Evolutionary conservation across 2,888 invertebrate species (phyloP).

Genomic region (Crioceris asparagi): DNA sequence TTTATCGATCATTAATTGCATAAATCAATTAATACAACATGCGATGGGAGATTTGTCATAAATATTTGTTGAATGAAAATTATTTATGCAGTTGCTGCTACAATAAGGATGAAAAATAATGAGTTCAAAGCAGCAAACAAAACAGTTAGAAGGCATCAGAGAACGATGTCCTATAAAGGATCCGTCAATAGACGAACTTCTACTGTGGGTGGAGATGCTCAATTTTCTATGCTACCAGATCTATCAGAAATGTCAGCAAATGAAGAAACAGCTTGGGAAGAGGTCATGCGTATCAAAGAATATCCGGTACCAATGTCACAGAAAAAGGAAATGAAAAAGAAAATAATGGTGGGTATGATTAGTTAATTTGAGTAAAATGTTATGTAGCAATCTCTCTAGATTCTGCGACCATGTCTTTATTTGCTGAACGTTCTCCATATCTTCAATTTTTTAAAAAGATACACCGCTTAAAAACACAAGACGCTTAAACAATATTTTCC

Average conservation of each 20-base stretch:
- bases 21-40: constrained; percentile 14
- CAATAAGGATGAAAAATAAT: constrained; percentile 51
- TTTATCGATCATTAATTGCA: constrained; percentile 17
- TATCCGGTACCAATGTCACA: constrained; percentile 77
- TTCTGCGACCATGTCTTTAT: too few relatives aligned
- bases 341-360: constrained; percentile 54
- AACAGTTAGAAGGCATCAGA: constrained; percentile 49
- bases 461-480: too few relatives aligned
- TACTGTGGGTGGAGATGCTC: constrained; percentile 34
- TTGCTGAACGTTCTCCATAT: too few relatives aligned
- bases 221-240: constrained; percentile 68
- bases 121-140: constrained; percentile 47
- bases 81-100: constrained; percentile 58
- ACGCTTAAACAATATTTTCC: too few relatives aligned
- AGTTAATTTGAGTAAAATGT: too few relatives aligned
- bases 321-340: constrained; percentile 67
- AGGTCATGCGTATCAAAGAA: constrained; percentile 75
- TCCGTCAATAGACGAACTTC: constrained; percentile 44
- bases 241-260: constrained; percentile 69
- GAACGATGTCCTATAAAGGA: constrained; percentile 41
- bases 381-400: too few relatives aligned
- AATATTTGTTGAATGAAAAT: too few relatives aligned
- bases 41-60: too few relatives aligned
- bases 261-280: constrained; percentile 75
- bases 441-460: too few relatives aligned